Percentiles rank a stretch among this genome's conserved stretches.
phyloP scores from a whole-genome alignment of 1,140 invertebrate species.

The Heliconius hewitsoni region DNA sequence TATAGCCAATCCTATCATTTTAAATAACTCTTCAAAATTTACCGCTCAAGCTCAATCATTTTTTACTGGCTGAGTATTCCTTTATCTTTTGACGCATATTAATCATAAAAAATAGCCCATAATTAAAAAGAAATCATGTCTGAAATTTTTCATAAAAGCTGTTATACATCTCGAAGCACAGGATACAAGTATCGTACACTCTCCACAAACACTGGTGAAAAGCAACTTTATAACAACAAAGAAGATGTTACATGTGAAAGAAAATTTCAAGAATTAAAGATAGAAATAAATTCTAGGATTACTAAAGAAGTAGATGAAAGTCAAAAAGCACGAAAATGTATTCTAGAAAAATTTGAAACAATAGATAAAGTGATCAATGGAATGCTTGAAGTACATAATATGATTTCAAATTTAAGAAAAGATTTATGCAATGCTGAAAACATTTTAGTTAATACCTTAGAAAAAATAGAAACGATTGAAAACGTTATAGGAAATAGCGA shows the following conservation, averaged over 20 bases:
- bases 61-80: background rate
- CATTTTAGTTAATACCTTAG: constrained; percentile 43
- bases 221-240: constrained; percentile 32
- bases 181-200: constrained; percentile 71
- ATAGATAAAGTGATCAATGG: constrained; percentile 60
- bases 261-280: constrained; percentile 61
- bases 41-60: background rate
- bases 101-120: background rate
- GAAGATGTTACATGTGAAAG: constrained; percentile 50
- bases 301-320: constrained; percentile 50
- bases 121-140: constrained; percentile 45
- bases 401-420: constrained; percentile 46
- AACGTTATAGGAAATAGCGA: constrained; percentile 35
- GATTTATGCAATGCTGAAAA: constrained; percentile 51
- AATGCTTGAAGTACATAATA: constrained; percentile 57
- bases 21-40: background rate
- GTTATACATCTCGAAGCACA: constrained; percentile 58
- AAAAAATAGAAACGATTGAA: constrained; percentile 55
- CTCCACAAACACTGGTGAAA: constrained; percentile 64
- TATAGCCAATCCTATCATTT: background rate
- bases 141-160: constrained; percentile 60
- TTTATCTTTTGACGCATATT: background rate
- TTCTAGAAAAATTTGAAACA: constrained; percentile 57
- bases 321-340: constrained; percentile 48
- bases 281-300: constrained; percentile 52